Evolutionary conservation across 2,113 vertebrate genomes (phyloP).

Genomic region (Pelusios castaneus): DNA sequence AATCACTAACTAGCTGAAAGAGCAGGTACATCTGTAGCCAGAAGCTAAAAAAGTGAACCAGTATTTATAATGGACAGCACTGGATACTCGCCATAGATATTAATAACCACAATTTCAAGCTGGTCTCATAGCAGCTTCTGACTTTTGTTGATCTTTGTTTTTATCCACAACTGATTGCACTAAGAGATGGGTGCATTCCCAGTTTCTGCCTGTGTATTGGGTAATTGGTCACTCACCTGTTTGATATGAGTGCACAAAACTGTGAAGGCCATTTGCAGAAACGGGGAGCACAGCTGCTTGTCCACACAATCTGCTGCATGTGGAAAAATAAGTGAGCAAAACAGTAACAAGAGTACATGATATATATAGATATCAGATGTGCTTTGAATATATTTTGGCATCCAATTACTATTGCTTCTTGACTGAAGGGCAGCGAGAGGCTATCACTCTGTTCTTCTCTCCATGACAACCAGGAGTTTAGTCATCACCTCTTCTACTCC

Average conservation of each 20-base stretch:
- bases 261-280: not conserved
- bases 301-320: not conserved
- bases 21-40: not conserved
- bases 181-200: not conserved
- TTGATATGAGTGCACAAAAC: not conserved
- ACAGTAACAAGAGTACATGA: conserved; percentile 6
- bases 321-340: not conserved
- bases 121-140: too few relatives aligned
- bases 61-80: not conserved
- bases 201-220: not conserved
- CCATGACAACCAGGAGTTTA: too few relatives aligned
- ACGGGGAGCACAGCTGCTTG: not conserved
- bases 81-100: not conserved
- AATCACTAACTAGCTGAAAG: not conserved
- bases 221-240: not conserved
- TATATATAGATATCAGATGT: too few relatives aligned
- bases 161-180: too few relatives aligned
- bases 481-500: too few relatives aligned
- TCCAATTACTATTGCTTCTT: too few relatives aligned
- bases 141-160: too few relatives aligned
- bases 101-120: not conserved
- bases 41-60: not conserved
- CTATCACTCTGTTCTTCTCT: too few relatives aligned
- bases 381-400: too few relatives aligned
- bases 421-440: too few relatives aligned